Evolutionary conservation across 2,888 invertebrate species (phyloP).

Genomic region (Cistogaster globosa): DNA sequence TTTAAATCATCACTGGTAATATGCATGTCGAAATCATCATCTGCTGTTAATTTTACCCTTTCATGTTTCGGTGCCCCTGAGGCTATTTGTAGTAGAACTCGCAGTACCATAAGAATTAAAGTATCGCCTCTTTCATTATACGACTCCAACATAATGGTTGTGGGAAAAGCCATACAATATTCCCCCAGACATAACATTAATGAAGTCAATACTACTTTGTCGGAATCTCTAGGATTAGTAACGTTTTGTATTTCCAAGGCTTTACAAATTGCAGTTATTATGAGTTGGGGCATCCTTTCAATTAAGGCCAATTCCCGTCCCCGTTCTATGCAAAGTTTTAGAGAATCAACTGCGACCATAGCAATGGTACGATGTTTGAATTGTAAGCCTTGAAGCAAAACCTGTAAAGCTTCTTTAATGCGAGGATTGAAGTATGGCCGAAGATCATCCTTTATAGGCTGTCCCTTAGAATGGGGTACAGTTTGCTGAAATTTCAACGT

Average conservation of each 20-base stretch:
- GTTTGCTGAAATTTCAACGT: slow-evolving; percentile 76
- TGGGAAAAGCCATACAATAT: slow-evolving; percentile 94
- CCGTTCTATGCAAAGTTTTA: slow-evolving; percentile 81
- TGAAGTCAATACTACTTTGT: slow-evolving; percentile 84
- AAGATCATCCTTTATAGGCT: slow-evolving; percentile 65
- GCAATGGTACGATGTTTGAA: slow-evolving; percentile 83
- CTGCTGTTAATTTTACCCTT: slow-evolving; percentile 80
- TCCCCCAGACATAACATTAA: slow-evolving; percentile 95
- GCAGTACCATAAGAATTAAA: slow-evolving; percentile 88
- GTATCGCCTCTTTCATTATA: slow-evolving; percentile 81
- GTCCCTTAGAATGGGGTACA: slow-evolving; percentile 76
- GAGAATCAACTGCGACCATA: slow-evolving; percentile 81
- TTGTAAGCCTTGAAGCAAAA: slow-evolving; percentile 82
- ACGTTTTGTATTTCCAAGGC: slow-evolving; percentile 82
- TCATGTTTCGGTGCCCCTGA: slow-evolving; percentile 80
- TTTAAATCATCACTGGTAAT: slow-evolving; percentile 81
- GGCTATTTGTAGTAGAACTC: slow-evolving; percentile 84
- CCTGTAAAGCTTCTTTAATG: slow-evolving; percentile 82
- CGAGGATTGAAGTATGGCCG: slow-evolving; percentile 78
- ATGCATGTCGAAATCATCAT: slow-evolving; percentile 83
- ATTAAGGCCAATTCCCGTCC: slow-evolving; percentile 80
- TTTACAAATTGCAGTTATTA: slow-evolving; percentile 81
- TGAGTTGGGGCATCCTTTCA: slow-evolving; percentile 80
- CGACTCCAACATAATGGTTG: slow-evolving; percentile 85
- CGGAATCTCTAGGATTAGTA: slow-evolving; percentile 81